Conservation (phyloP, 2,888 invertebrate species). For the Polia nebulosa region DNA sequence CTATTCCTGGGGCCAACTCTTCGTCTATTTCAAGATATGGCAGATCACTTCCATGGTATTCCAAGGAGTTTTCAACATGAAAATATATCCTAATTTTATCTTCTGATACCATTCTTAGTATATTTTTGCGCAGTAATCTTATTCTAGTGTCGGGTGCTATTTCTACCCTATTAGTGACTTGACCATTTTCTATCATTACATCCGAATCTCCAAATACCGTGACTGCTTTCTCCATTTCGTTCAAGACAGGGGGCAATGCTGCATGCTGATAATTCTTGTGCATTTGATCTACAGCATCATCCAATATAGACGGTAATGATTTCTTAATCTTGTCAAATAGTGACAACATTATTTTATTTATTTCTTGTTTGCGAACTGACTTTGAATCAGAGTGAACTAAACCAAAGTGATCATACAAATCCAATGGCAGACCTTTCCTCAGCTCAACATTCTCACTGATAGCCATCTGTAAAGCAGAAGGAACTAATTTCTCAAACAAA, state of each 20-base stretch:
- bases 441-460: slow-evolving; percentile 93
- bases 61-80: slow-evolving; percentile 95
- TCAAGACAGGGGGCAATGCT: slow-evolving; percentile 96
- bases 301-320: slow-evolving; percentile 91
- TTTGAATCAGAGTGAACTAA: slow-evolving; percentile 91
- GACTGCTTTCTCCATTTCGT: slow-evolving; percentile 92
- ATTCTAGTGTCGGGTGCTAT: slow-evolving; percentile 92
- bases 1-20: slow-evolving; percentile 93
- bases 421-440: slow-evolving; percentile 95
- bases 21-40: slow-evolving; percentile 93
- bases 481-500: slow-evolving; percentile 95
- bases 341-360: slow-evolving; percentile 88
- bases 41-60: slow-evolving; percentile 96
- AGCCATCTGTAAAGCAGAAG: slow-evolving; percentile 94
- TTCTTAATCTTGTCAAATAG: slow-evolving; percentile 92
- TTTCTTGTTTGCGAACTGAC: slow-evolving; percentile 84
- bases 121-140: slow-evolving; percentile 91
- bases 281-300: slow-evolving; percentile 96
- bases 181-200: slow-evolving; percentile 92
- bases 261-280: slow-evolving; percentile 96
- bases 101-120: slow-evolving; percentile 92
- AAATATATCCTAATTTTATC: slow-evolving; percentile 94
- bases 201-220: slow-evolving; percentile 94
- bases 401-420: slow-evolving; percentile 95
- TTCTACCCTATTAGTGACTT: slow-evolving; percentile 92